Evolutionary conservation across 37 sponge, comb jelly and placozoan species (phyloP).

Genomic region (Aphrocallistes beatrix): DNA sequence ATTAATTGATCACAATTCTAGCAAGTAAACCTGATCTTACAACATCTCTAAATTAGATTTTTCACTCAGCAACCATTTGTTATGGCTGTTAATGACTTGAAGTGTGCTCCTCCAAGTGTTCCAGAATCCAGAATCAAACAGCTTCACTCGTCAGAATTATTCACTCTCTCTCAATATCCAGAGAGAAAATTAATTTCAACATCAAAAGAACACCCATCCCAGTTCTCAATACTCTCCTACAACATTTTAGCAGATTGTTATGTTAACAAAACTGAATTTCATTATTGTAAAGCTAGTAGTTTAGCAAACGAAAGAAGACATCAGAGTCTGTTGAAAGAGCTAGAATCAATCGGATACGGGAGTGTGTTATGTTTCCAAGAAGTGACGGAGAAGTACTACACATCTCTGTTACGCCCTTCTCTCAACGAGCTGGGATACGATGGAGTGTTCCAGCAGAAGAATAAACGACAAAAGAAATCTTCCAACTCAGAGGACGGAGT

Average conservation of each 20-base stretch:
- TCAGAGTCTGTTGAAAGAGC: background rate
- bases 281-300: background rate
- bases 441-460: background rate
- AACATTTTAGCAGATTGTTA: background rate
- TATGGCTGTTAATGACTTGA: no score
- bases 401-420: background rate
- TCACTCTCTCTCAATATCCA: no score
- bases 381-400: background rate
- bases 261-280: background rate
- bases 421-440: background rate
- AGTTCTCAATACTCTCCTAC: background rate
- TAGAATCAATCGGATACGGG: background rate
- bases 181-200: no score
- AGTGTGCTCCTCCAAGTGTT: no score
- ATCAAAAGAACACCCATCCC: no score
- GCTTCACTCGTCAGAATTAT: no score
- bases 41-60: no score
- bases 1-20: no score
- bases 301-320: background rate
- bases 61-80: no score
- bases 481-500: background rate
- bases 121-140: no score
- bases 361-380: background rate
- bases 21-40: no score
- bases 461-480: background rate